These are phyloP conservation scores for Tetraodon nigroviridis DNA, from an alignment of 2,113 vertebrate species.

Conservation along the genomic window DNA sequence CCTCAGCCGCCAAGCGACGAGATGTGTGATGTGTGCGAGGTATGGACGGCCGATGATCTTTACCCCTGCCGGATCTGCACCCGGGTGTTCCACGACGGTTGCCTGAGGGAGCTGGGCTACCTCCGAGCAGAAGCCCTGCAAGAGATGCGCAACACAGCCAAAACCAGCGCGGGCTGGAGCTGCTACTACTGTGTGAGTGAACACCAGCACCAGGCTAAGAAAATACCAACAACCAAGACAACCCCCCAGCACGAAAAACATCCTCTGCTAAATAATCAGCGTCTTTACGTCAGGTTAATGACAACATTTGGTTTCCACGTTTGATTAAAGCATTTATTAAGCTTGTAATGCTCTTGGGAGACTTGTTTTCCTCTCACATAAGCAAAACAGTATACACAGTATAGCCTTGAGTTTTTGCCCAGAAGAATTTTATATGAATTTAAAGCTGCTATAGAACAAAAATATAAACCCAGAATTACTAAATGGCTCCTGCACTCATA, in stretches of 20 bases:
- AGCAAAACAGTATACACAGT: too few relatives aligned
- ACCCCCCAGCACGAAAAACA: background rate
- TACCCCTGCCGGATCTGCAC: slow-evolving; percentile 89
- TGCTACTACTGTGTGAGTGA: slow-evolving; percentile 94
- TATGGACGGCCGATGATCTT: slow-evolving; percentile 94
- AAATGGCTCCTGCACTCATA: too few relatives aligned
- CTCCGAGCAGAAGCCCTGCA: slow-evolving; percentile 77
- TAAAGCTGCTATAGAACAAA: too few relatives aligned
- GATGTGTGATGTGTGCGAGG: slow-evolving; percentile 96
- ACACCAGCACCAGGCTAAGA: background rate
- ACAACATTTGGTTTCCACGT: too few relatives aligned
- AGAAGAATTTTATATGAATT: too few relatives aligned
- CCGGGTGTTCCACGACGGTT: slow-evolving; percentile 92
- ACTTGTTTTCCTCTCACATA: too few relatives aligned
- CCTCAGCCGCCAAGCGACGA: slow-evolving; percentile 83
- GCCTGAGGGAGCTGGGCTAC: slow-evolving; percentile 91
- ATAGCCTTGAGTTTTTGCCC: too few relatives aligned
- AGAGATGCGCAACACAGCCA: slow-evolving; percentile 84
- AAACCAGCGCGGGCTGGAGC: slow-evolving; percentile 90
- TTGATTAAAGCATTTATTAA: too few relatives aligned
- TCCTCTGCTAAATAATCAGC: too few relatives aligned
- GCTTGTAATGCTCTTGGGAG: too few relatives aligned
- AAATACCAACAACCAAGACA: background rate
- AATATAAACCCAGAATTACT: too few relatives aligned
- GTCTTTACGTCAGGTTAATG: too few relatives aligned